phyloP scores from a whole-genome alignment of 2,113 vertebrate species.

The Enhydra lutris region DNA sequence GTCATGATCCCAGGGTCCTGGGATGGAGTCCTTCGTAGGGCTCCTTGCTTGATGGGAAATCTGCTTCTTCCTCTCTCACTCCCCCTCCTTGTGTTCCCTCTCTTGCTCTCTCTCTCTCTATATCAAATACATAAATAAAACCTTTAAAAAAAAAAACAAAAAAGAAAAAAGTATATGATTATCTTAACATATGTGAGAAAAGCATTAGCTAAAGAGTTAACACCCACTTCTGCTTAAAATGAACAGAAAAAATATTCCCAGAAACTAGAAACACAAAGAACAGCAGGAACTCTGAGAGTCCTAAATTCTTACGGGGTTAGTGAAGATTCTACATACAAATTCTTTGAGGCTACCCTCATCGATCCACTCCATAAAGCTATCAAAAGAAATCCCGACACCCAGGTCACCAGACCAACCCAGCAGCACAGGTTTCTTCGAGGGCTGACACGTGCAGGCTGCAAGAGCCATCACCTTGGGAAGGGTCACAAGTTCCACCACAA shows the following conservation, averaged over 20 bases:
- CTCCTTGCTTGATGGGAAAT: too few relatives aligned
- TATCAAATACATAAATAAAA: too few relatives aligned
- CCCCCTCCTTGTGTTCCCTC: too few relatives aligned
- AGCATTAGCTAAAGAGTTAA: constrained; percentile 4
- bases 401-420: neutral
- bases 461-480: neutral
- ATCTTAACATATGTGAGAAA: neutral
- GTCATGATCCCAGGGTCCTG: too few relatives aligned
- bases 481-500: neutral
- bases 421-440: neutral
- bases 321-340: neutral
- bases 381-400: neutral
- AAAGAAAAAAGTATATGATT: neutral
- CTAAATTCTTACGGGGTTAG: neutral
- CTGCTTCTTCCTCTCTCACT: too few relatives aligned
- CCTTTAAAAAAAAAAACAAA: too few relatives aligned
- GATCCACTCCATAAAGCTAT: neutral
- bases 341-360: neutral
- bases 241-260: neutral
- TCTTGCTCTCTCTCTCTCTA: too few relatives aligned
- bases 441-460: neutral
- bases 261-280: neutral
- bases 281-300: neutral
- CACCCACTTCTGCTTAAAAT: neutral
- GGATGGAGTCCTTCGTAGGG: too few relatives aligned